These are phyloP conservation scores for Drosophila pseudoobscura DNA, from an alignment of 1,140 invertebrate species.

Conservation along the genomic window DNA sequence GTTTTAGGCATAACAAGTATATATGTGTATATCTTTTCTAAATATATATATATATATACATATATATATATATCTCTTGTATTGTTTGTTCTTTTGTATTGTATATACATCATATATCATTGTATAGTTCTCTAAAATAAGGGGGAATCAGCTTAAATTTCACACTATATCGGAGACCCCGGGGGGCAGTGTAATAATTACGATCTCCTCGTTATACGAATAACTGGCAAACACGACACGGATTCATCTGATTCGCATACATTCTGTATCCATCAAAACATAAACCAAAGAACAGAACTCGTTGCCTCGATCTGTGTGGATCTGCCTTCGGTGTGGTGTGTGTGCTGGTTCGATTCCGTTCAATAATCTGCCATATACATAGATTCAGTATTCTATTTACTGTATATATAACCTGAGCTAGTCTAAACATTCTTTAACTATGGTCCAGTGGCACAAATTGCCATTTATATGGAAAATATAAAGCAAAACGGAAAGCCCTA, in stretches of 20 bases:
- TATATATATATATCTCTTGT: conserved; percentile 18
- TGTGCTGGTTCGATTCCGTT: background rate
- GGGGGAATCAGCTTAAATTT: conserved; percentile 5
- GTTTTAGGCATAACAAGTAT: conserved; percentile 52
- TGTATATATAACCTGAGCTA: conserved; percentile 74
- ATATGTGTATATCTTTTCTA: conserved; percentile 38
- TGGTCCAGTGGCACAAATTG: conserved; percentile 61
- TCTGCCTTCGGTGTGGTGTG: conserved; percentile 4
- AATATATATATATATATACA: conserved; percentile 24
- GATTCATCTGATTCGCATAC: conserved; percentile 15
- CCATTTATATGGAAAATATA: conserved; percentile 28
- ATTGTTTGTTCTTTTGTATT: too few species aligned
- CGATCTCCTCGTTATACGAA: too few species aligned
- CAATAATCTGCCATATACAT: conserved; percentile 12
- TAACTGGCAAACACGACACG: too few species aligned
- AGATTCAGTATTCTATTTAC: conserved; percentile 40
- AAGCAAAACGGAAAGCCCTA: conserved; percentile 8
- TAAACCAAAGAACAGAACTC: background rate
- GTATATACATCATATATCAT: conserved; percentile 2
- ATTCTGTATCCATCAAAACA: conserved; percentile 12
- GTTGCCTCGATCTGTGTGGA: background rate
- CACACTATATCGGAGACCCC: too few species aligned
- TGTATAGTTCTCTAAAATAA: conserved; percentile 74
- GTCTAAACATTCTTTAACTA: conserved; percentile 80
- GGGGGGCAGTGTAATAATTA: conserved; percentile 23